Conservation (phyloP, 2,888 invertebrate species). For the Drosophila cracens region DNA sequence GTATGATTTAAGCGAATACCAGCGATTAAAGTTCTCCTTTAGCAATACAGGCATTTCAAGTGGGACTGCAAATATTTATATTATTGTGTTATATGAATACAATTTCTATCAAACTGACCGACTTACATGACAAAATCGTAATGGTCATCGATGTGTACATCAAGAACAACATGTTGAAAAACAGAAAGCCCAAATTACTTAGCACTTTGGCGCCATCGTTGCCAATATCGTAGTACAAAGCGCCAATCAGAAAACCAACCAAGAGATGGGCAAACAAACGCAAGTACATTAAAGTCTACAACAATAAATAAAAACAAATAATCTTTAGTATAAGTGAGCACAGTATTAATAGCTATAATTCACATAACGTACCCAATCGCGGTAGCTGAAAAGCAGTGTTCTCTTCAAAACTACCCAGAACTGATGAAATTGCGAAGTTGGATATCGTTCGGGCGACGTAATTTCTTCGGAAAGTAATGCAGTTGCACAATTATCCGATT, state of each 20-base stretch:
- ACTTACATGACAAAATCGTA: constrained; percentile 97
- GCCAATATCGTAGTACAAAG: constrained; percentile 97
- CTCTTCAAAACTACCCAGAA: constrained; percentile 95
- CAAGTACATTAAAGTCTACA: constrained; percentile 96
- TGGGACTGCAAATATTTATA: constrained; percentile 89
- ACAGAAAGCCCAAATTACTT: constrained; percentile 97
- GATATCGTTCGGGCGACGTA: constrained; percentile 90
- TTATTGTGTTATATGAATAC: background rate
- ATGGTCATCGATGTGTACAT: constrained; percentile 99
- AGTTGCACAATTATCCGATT: constrained; percentile 89
- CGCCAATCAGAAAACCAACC: constrained; percentile 97
- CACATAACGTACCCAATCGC: constrained; percentile 91
- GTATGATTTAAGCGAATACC: constrained; percentile 97
- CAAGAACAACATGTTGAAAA: constrained; percentile 99
- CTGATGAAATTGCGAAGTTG: constrained; percentile 92
- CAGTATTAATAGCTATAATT: background rate
- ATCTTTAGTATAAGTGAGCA: background rate
- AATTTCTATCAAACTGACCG: background rate
- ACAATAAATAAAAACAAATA: background rate
- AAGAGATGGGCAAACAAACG: constrained; percentile 96
- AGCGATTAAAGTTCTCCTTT: constrained; percentile 97
- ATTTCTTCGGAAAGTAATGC: constrained; percentile 89
- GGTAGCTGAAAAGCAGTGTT: constrained; percentile 92
- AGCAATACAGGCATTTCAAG: constrained; percentile 97
- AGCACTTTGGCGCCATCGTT: constrained; percentile 98